Evolutionary conservation across 1,140 invertebrate species (phyloP), one percentile per base, ranked within the genome.

Genomic region (Heliothis subflexa): DNA sequence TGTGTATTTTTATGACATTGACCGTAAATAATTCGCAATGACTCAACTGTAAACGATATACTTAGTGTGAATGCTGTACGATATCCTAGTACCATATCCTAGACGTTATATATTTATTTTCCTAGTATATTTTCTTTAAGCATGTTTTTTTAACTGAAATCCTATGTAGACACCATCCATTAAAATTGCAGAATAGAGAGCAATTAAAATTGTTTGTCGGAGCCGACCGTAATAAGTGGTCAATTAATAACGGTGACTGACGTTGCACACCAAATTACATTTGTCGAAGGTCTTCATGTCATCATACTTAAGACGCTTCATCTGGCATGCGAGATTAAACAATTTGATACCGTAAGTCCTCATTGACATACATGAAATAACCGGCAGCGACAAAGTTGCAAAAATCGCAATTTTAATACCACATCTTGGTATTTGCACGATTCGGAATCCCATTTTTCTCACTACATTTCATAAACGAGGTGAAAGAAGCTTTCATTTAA

Each of bases 131-230:
- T 33, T 33, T 33, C 3, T 3, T 33, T 1, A 33, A 33, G 33
- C 7, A 33, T 33, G 33, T 33, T 3, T 33, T 33, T 33, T 33
- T 33, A 5, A 5, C 33, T 33, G 33, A 33, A 33, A 0, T 33
- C 3, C 3, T 33, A 33, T 33, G 33, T 7, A 33, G 33, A 33
- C 33, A 33, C 33, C 33, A 33, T 33, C 33, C 7, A 33, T 33
- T 33, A 33, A 33, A 3, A 33, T 33, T 33, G 33, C 33, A 33
- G 33, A 61, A 33, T 33, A 49, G 14, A 11, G 25, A 9, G 28
- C 33, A 71, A 71, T 71, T 52, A 52, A 68, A 50, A 68, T 28
- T 68, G 64, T 68, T 64, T 64, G 9, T 45, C 40, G 40, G n/a
- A 12, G 18, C 4, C 16, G 50, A 10, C n/a, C 12, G 14, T 25